Evolutionary conservation across 1,140 invertebrate species (phyloP).

Genomic region (Lepidurus packardi): DNA sequence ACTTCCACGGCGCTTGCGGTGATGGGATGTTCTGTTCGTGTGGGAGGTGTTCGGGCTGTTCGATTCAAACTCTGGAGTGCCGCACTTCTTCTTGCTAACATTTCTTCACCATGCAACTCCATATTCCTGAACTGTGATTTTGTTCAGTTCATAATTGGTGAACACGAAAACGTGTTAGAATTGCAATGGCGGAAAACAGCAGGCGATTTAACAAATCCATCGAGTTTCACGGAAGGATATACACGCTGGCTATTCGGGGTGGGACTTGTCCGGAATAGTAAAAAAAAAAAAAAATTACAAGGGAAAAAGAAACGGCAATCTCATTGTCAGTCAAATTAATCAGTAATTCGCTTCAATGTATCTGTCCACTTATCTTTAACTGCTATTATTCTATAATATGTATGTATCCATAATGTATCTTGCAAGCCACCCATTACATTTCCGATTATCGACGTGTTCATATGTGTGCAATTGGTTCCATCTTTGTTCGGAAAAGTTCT

Average conservation of each 20-base stretch:
- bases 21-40: conserved; percentile 51
- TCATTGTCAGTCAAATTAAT: conserved; percentile 16
- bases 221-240: too few species aligned
- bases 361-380: background rate
- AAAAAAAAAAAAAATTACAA: background rate
- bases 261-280: background rate
- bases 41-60: conserved; percentile 50
- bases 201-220: background rate
- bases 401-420: conserved; percentile 14
- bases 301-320: conserved; percentile 2
- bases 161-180: background rate
- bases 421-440: background rate
- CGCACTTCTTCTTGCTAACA: conserved; percentile 36
- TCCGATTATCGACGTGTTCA: background rate
- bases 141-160: conserved; percentile 7
- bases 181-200: background rate
- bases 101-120: conserved; percentile 35
- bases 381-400: background rate
- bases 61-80: conserved; percentile 45
- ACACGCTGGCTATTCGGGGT: background rate
- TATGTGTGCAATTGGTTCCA: background rate
- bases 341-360: background rate
- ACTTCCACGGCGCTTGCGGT: conserved; percentile 43
- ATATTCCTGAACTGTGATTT: background rate
- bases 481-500: too few species aligned